Evolutionary conservation across 2,113 vertebrate species (phyloP), one percentile per base, ranked within the genome.

Genomic region (Columbina picui): DNA sequence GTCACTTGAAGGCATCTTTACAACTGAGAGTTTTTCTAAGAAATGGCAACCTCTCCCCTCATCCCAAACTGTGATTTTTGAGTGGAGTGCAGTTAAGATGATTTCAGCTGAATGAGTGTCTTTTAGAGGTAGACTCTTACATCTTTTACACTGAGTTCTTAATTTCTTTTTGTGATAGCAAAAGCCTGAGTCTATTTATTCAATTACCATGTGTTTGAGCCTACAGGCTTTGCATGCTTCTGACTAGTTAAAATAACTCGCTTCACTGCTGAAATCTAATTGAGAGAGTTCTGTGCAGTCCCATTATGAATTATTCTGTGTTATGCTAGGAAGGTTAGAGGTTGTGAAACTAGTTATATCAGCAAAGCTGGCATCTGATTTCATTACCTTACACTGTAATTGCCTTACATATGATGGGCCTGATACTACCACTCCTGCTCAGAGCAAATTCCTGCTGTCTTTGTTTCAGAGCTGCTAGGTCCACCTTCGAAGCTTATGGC

Each of bases 261-360:
- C 80, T 90, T 82, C 79, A 84, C 39, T 82, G 84, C 82, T 75
- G 78, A 87, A 98, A 97, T 97, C 95, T 97, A 98, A 98, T 98
- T 97, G 96, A 89, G 83, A 95, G 94, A 96, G 91, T 96, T 94
- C 91, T 95, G 90, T 93, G 93, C 83, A 93, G 84, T 91, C 96
- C 95, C 95, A 95, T 94, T 95, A 97, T 97, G 96, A 98, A 97
- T 98, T 98, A 96, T 97, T 95, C 94, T 95, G 79, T 95, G 95
- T 96, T 97, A 95, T 92, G 87, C 65, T 96, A 81, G 81, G 90
- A 96, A 97, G 92, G 82, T 88, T 95, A 96, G 88, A 95, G 94
- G 85, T 96, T 93, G 93, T 81, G 78, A 95, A 97, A 97, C 81
- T 95, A 91, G 96, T 96, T 96, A 85, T 63, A 96, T 93, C 79